Evolutionary conservation across 30 jellyfish, hydroid and myxozoan species (phyloP), one percentile per base, ranked within the genome.

Genomic region (Cassiopea andromeda): DNA sequence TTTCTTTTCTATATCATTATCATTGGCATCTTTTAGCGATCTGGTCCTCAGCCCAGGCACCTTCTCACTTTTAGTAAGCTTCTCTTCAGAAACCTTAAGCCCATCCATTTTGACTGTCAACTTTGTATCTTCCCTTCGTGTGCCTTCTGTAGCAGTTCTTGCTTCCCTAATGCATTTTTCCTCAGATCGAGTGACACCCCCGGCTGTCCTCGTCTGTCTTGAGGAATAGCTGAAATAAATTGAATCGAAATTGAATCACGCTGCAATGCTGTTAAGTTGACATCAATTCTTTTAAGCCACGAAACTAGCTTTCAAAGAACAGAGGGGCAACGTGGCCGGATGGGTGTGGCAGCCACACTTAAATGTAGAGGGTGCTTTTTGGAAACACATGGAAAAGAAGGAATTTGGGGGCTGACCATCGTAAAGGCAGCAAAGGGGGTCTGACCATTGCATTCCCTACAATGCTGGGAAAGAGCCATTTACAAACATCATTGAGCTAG

Each of bases 151-250:
- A 67, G 18, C 87, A 17, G 96, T 49, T 44, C 70, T 50, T 43
- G 47, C 69, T 16, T 85, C 93, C 13, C 48, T 59, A 13, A 85
- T 87, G 1, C 68, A 48, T 27, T 72, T 73, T 64, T 79, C 91
- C 59, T 80, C 87, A 14, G 82, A 70, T 67, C 85, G 84, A 14
- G 96, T 71, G 17, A 79, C 82, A 50, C 87, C 96, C 27, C 84
- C 91, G 15, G 80, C 75, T 16, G 87, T 80, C 54, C 91, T 57
- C 3, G 96, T 54, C 84, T 81, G 73, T 44, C 87, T 18, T 54
- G 91, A 67, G 6, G 96, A 88, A 43, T 69, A 83, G 76, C 92
- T 83, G 57, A 50, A 83, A 70, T 44, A 1, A 73, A 7, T 2
- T 10, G 64, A 3, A 54, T 54, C 7, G 64, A 10, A 5, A 6